phyloP scores from a whole-genome alignment of 2,113 vertebrate species.

The Pelodiscus sinensis region DNA sequence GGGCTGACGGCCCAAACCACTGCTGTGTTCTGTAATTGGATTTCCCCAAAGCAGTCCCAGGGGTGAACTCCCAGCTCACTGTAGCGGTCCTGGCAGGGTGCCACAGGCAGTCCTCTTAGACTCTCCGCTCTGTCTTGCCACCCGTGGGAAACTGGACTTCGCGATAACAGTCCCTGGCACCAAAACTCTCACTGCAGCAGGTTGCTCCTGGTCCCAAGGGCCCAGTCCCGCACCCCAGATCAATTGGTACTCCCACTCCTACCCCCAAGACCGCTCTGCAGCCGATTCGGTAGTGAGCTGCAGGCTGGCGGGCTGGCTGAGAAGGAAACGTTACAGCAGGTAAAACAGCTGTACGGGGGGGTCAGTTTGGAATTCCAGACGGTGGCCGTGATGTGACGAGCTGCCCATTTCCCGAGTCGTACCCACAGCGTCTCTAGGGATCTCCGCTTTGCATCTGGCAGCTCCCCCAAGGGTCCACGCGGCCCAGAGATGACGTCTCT shows the following conservation, averaged over 20 bases:
- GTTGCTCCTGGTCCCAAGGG: neutral
- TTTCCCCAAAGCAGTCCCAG: neutral
- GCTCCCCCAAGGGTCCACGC: too few species aligned
- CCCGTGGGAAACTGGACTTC: neutral
- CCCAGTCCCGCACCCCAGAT: neutral
- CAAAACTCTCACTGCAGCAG: neutral
- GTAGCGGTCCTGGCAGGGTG: too few species aligned
- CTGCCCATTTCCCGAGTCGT: too few species aligned
- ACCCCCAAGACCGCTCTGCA: neutral
- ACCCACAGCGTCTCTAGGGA: too few species aligned
- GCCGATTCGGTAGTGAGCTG: neutral
- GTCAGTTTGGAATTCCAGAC: too few species aligned
- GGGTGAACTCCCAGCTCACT: neutral
- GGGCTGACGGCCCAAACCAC: too few species aligned
- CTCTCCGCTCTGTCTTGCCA: neutral
- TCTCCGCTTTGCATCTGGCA: too few species aligned
- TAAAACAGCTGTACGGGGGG: too few species aligned
- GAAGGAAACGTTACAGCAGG: too few species aligned
- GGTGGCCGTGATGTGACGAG: too few species aligned
- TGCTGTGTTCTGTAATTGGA: neutral
- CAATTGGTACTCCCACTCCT: neutral
- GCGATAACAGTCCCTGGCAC: neutral
- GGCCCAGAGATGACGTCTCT: too few species aligned
- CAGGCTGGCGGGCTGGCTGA: neutral
- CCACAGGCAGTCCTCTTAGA: neutral